Conservation (phyloP, 2,797 vertebrate species). For the Pangasius sanitwongsei region DNA sequence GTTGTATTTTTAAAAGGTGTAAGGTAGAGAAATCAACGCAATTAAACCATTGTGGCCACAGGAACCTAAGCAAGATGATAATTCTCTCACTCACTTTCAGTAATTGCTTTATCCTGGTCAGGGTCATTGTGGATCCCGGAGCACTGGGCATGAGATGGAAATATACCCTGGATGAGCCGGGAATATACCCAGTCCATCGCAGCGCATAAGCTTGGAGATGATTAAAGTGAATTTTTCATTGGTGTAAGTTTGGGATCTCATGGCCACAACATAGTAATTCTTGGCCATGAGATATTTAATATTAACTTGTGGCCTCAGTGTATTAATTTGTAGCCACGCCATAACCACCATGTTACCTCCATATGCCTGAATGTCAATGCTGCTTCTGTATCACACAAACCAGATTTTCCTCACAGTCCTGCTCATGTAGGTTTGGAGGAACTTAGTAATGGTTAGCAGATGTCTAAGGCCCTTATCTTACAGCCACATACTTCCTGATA, state of each 20-base stretch:
- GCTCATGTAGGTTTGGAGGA: background rate
- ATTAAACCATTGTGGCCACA: background rate
- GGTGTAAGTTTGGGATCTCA: background rate
- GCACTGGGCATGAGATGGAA: background rate
- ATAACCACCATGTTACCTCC: background rate
- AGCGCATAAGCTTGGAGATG: background rate
- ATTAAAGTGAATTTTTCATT: background rate
- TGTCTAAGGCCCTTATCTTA: background rate
- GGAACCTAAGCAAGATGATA: background rate
- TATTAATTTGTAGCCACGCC: background rate
- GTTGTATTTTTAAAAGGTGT: background rate
- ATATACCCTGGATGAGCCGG: background rate
- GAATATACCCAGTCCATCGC: background rate
- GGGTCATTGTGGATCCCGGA: background rate
- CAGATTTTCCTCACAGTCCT: background rate
- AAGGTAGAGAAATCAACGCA: background rate
- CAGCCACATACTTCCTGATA: conserved; percentile 13
- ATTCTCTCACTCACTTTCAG: background rate
- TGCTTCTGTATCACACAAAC: background rate
- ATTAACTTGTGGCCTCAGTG: background rate
- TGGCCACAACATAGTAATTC: background rate
- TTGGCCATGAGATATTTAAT: background rate
- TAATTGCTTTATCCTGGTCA: background rate
- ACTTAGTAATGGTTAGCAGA: background rate
- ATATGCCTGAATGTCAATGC: background rate